These are phyloP conservation scores for Bovichtus diacanthus DNA, from an alignment of 2,797 vertebrate genomes.

Conservation along the genomic window DNA sequence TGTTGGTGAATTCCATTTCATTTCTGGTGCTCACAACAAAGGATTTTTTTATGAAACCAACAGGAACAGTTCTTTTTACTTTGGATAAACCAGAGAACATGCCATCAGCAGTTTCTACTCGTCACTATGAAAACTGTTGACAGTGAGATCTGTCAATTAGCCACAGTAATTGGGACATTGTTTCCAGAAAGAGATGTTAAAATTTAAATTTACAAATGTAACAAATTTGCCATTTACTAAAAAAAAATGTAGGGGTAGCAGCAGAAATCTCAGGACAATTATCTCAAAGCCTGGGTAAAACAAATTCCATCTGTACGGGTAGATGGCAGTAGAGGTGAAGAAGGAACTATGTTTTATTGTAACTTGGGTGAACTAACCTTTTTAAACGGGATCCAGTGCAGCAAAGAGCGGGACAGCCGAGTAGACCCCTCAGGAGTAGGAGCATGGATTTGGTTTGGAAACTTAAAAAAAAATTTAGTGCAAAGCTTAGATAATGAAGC, in stretches of 20 bases:
- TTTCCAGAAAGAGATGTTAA: not conserved
- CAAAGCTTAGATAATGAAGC: not conserved
- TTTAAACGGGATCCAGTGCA: not conserved
- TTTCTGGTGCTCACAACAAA: not conserved
- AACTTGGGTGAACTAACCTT: not conserved
- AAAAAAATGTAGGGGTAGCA: no score
- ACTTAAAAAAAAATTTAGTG: no score
- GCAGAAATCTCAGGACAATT: not conserved
- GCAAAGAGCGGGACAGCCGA: not conserved
- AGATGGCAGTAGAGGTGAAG: not conserved
- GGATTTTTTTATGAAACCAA: not conserved
- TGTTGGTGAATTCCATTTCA: not conserved
- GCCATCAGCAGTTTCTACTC: not conserved
- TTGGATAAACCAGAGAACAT: not conserved
- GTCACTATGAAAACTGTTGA: not conserved
- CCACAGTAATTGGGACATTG: not conserved
- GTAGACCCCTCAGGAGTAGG: not conserved
- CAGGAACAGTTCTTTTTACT: not conserved
- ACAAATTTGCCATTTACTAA: not conserved
- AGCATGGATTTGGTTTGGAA: constrained; percentile 32
- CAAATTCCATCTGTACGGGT: not conserved
- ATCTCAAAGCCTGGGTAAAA: not conserved
- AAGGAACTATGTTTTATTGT: not conserved
- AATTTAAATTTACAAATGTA: constrained; percentile 5
- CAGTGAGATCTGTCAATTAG: not conserved